Base-by-base conservation (phyloP, 2,888 invertebrate species). In the Nemoura dubitans region DNA sequence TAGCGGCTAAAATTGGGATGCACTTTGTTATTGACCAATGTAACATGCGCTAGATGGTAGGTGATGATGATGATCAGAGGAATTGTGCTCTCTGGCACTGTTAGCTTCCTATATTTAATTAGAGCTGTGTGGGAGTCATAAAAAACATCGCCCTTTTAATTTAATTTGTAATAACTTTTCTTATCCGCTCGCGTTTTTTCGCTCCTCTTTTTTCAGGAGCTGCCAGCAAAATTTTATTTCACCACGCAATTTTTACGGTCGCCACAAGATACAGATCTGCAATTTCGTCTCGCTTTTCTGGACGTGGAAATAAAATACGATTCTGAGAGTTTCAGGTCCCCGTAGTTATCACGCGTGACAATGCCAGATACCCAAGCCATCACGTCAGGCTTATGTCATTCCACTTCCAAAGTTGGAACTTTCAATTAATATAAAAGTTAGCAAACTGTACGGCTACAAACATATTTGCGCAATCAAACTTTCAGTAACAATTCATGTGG, bases 211-310 rank as follows among this genome's bases (percentile, higher is more conserved):
- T 59, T 59, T 59, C 14, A 59, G 21, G 59, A 59, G 59, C 59
- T 21, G 21, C 59, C 14, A 59, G 2, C 59, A 14, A 59, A 59
- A 21, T 59, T 59, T 59, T 59, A 59, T 59, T 21, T 59, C 59
- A 59, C 59, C 59, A 59, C 59, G 59, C 59, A 59, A 59, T 59
- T 59, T 59, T 59, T 59, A 59, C 59, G 59, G 59, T 59, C 59
- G 59, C 59, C 59, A 59, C 3, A 59, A 59, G 59, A 59, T 59
- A 59, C 59, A 59, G 59, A 59, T 59, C 59, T 59, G 59, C 59
- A 59, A 59, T 59, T 59, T 59, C 59, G 59, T 21, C 21, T 59
- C 59, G 36, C 10, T 10, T 1, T 59, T 59, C 59, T 59, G 59
- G 21, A 10, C 21, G 59, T 59, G 3, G 59, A 59, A 59, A 59